Base-by-base conservation (phyloP, 1,140 invertebrate genomes). In the Achroia grisella region DNA sequence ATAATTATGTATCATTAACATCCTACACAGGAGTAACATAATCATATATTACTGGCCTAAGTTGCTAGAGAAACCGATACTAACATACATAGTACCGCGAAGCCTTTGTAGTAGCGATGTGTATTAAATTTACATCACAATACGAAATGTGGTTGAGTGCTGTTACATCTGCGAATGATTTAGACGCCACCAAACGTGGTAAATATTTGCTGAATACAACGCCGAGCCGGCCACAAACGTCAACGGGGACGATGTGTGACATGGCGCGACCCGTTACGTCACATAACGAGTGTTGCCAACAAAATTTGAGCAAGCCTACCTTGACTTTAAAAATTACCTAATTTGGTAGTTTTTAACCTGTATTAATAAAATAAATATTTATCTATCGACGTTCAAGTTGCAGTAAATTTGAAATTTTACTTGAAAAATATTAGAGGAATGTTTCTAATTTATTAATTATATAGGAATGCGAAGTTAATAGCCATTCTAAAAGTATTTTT, bases 141-240 rank as follows among this genome's bases (percentile, higher is more conserved):
- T 23, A 39, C 35, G 43, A 51, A 56, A 55, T 52, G 45, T 48
- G 55, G 58, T 56, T 54, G 45, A 55, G 47, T n/a, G n/a, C n/a
- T n/a, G n/a, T 50, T 39, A 56, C 34, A 58, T 51, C 41, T 58
- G 44, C 31, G 40, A 48, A 60, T 62, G 52, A 64, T 65, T 60
- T 64, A 56, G 35, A 42, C 39, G 30, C 36, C 59, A 37, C 37
- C 36, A 31, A 39, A 33, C 34, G 28, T 32, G 60, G 49, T 64
- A 62, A 64, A 57, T 64, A 57, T 68, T 59, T 59, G 56, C 29
- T 36, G 42, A 29, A 44, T 43, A 17, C 34, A 14, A 17, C 41
- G 31, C 11, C 14, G 14, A 31, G 31, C 23, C 36, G 46, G 27
- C 54, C 46, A 47, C 46, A 50, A 33, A 29, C 33, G 52, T 35